Conservation (phyloP, 1,140 invertebrate species). For the Steinernema khuongi region DNA sequence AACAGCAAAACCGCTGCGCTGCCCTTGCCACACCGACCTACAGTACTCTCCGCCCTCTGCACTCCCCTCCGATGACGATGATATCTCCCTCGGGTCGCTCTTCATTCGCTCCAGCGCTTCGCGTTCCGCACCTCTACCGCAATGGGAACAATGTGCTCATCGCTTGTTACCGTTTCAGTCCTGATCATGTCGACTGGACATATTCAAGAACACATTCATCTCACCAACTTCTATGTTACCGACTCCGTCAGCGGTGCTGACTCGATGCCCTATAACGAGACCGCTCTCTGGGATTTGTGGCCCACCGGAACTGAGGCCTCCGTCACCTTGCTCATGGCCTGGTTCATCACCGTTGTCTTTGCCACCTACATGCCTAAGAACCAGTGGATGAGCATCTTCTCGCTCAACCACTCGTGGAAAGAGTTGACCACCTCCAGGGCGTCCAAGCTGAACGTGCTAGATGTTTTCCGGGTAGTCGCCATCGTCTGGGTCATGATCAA, state of each 20-base stretch:
- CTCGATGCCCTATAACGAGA: neutral
- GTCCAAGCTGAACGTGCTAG: constrained; percentile 47
- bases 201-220: neutral
- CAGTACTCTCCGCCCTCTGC: constrained; percentile 6
- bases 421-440: constrained; percentile 30
- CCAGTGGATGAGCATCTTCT: constrained; percentile 7
- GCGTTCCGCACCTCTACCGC: neutral
- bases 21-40: neutral
- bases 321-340: neutral
- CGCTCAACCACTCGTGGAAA: constrained; percentile 28
- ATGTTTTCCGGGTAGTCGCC: constrained; percentile 55
- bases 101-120: neutral
- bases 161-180: neutral
- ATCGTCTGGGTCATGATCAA: constrained; percentile 56
- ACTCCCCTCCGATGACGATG: neutral
- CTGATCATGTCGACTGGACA: constrained; percentile 8
- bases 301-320: neutral
- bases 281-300: neutral
- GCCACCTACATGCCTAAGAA: neutral
- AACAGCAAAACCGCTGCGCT: neutral
- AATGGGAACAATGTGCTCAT: neutral
- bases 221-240: neutral
- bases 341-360: neutral
- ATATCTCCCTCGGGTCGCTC: neutral
- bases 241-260: neutral